Percentiles rank a stretch among this genome's conserved stretches.
These are phyloP conservation scores for Anguilla megastoma DNA, from an alignment of 2,797 vertebrate species.

Conservation along the genomic window DNA sequence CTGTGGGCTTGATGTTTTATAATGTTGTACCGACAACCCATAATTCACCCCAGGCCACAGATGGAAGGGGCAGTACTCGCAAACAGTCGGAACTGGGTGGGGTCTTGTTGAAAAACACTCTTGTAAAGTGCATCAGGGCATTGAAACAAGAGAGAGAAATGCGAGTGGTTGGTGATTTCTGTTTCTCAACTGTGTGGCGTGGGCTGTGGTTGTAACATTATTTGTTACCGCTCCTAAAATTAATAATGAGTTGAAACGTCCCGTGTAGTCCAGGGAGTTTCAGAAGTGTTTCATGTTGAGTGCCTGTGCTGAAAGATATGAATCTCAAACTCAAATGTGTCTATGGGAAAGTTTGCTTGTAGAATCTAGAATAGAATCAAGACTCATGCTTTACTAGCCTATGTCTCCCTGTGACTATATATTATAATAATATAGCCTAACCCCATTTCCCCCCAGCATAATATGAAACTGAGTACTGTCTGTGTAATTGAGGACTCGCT, in stretches of 20 bases:
- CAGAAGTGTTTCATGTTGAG: neutral
- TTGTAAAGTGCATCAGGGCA: neutral
- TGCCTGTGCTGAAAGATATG: neutral
- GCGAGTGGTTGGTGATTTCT: neutral
- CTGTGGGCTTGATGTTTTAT: neutral
- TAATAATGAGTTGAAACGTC: neutral
- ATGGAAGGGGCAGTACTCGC: neutral
- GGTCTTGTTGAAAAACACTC: neutral
- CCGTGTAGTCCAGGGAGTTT: neutral
- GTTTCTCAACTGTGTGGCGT: neutral
- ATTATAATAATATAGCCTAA: neutral
- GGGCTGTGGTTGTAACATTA: too few relatives aligned
- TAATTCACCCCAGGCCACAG: neutral
- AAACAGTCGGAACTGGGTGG: neutral
- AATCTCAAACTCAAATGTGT: neutral
- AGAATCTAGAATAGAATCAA: neutral
- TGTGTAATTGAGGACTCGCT: neutral
- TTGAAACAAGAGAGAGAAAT: neutral
- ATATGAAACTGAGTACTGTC: neutral
- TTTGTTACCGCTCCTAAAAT: too few relatives aligned
- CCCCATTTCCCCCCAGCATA: neutral
- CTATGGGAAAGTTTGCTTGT: neutral
- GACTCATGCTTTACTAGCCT: neutral
- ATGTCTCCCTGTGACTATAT: neutral
- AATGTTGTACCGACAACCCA: neutral